Evolutionary conservation across 2,888 invertebrate species (phyloP).

Genomic region (Drosophila longiperda): DNA sequence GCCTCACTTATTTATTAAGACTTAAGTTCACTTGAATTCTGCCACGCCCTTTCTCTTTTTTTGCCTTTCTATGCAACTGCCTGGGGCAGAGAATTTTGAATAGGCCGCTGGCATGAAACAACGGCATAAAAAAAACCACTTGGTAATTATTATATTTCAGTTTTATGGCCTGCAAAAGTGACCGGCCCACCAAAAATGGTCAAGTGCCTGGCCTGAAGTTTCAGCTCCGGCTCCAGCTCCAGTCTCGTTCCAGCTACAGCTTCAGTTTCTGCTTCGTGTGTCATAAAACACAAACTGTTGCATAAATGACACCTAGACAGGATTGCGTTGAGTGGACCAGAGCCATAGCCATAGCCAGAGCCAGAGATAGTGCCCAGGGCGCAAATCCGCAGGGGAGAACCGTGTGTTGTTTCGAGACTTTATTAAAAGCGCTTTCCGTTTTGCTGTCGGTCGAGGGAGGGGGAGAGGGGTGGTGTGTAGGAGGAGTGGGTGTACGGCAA

Average conservation of each 20-base stretch:
- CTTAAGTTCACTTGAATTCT: slow-evolving; percentile 54
- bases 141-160: slow-evolving; percentile 75
- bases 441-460: neutral
- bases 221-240: slow-evolving; percentile 9
- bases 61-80: slow-evolving; percentile 12
- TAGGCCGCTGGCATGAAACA: slow-evolving; percentile 26
- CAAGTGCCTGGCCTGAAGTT: slow-evolving; percentile 33
- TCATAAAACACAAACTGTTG: slow-evolving; percentile 78
- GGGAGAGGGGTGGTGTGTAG: neutral
- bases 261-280: slow-evolving; percentile 32
- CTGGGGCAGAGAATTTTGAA: slow-evolving; percentile 21
- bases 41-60: slow-evolving; percentile 7
- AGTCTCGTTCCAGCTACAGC: slow-evolving; percentile 11
- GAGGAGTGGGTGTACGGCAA: slow-evolving; percentile 40
- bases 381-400: slow-evolving; percentile 20
- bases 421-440: slow-evolving; percentile 73
- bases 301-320: slow-evolving; percentile 79
- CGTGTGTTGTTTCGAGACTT: slow-evolving; percentile 43
- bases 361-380: slow-evolving; percentile 1
- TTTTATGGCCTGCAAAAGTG: slow-evolving; percentile 76
- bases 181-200: slow-evolving; percentile 71
- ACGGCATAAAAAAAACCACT: slow-evolving; percentile 33
- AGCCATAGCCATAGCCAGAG: slow-evolving; percentile 12
- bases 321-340: neutral
- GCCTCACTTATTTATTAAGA: slow-evolving; percentile 70